Evolutionary conservation across 2,113 vertebrate species (phyloP), one percentile per base, ranked within the genome.

Genomic region (Saguinus imperator): DNA sequence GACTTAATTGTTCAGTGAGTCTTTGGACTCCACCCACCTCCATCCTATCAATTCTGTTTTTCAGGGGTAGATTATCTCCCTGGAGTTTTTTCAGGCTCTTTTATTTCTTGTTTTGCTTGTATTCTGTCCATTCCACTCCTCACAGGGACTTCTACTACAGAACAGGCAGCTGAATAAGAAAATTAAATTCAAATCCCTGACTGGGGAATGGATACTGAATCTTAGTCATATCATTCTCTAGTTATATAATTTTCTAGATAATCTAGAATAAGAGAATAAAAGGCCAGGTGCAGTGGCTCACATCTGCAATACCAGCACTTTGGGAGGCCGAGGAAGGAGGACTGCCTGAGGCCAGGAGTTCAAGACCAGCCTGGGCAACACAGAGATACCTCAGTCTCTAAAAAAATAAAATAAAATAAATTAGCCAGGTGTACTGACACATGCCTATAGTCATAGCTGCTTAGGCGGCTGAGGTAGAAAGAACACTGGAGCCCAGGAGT

Each of bases 101-200:
- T 94, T 87, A 94, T 85, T 94, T 96, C 90, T 96, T 91, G 21
- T 57, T 96, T 95, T 92, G 86, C 35, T 98, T 94, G 55, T 43
- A 17, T 91, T 94, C 52, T 91, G 35, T 76, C 72, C 81, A 75
- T 43, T 92, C 85, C 68, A 64, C 75, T 82, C 76, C 25, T 88
- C 48, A 8, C 12, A 32, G 66, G 76, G 55, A 77, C 48, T 94
- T 87, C 85, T 61, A 83, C 37, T 57, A 96, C 10, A 94, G 37
- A 75, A 91, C 48, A 96, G 43, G 77, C 16, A 88, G 79, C 55
- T 83, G 58, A 94, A 89, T 37, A 48, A 95, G 89, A 86, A 93
- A 85, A 55, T 95, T 61, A 97, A 96, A 90, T 64, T 86, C 77
- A 92, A 64, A 83, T 61, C 70, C 76, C 58, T 57, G 64, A 89